These are phyloP conservation scores for Steinernema feltiae DNA, from an alignment of 1,140 invertebrate species.

Conservation along the genomic window DNA sequence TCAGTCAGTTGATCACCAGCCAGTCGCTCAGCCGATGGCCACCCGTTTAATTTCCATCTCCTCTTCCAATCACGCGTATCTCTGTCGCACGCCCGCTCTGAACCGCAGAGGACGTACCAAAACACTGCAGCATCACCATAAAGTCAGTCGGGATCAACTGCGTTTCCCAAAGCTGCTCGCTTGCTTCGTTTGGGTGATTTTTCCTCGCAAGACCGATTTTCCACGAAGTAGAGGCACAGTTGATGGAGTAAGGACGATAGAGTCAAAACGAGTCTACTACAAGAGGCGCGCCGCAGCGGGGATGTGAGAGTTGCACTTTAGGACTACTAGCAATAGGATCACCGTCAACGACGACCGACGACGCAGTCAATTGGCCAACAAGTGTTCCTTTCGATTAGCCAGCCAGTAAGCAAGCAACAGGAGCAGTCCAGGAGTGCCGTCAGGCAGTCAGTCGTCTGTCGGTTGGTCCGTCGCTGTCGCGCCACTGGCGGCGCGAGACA, in stretches of 20 bases:
- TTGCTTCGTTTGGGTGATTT: too few species aligned
- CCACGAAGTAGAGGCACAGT: too few species aligned
- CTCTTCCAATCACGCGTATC: not conserved
- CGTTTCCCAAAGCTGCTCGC: too few species aligned
- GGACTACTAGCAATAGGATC: not conserved
- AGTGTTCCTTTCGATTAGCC: not conserved
- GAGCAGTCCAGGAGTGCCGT: not conserved
- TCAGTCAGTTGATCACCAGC: too few species aligned
- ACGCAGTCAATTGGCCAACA: not conserved
- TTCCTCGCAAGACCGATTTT: too few species aligned
- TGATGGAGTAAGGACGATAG: not conserved
- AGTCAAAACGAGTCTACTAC: not conserved
- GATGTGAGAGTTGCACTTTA: constrained; percentile 11
- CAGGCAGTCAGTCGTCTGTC: not conserved
- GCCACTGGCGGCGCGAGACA: constrained; percentile 5
- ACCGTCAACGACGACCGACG: not conserved
- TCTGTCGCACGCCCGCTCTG: not conserved
- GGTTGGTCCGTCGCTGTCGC: not conserved
- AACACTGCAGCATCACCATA: too few species aligned
- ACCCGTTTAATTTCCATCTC: constrained; percentile 2
- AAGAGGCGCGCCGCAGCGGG: not conserved
- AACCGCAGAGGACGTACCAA: too few species aligned
- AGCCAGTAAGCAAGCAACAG: not conserved
- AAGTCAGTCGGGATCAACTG: too few species aligned
- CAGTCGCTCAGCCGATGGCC: not conserved